These are phyloP conservation scores for Drepana arcuata DNA, from an alignment of 1,140 invertebrate species.

Conservation along the genomic window DNA sequence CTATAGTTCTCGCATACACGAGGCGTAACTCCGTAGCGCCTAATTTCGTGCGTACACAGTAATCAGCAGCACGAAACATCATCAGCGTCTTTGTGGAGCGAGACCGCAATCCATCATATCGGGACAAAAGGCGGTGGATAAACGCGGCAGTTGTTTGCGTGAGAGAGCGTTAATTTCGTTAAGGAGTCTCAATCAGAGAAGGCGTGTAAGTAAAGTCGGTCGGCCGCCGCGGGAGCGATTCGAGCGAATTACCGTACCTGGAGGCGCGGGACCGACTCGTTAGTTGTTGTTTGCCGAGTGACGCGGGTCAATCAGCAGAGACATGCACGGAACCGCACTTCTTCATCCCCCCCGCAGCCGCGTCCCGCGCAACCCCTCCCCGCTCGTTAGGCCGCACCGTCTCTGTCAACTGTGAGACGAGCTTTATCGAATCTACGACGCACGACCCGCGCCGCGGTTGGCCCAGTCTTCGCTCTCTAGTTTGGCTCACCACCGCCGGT, in stretches of 20 bases:
- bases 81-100: constrained; percentile 47
- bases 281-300: constrained; percentile 71
- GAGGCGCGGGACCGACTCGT: constrained; percentile 70
- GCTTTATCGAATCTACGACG: constrained; percentile 71
- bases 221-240: constrained; percentile 57
- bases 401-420: constrained; percentile 65
- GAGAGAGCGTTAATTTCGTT: constrained; percentile 66
- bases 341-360: constrained; percentile 58
- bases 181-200: constrained; percentile 68
- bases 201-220: constrained; percentile 54
- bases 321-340: constrained; percentile 78
- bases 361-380: constrained; percentile 23
- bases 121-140: constrained; percentile 57
- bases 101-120: constrained; percentile 64
- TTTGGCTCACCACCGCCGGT: constrained; percentile 53
- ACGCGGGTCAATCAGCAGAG: constrained; percentile 77
- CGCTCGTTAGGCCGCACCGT: constrained; percentile 64
- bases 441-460: constrained; percentile 57
- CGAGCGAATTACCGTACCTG: constrained; percentile 63
- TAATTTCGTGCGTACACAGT: constrained; percentile 49
- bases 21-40: constrained; percentile 22
- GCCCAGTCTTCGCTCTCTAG: constrained; percentile 61
- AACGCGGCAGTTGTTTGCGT: constrained; percentile 53
- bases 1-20: constrained; percentile 14
- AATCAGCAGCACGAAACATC: constrained; percentile 54